These are phyloP conservation scores for Artemia franciscana DNA, from an alignment of 1,140 invertebrate genomes.

Conservation along the genomic window DNA sequence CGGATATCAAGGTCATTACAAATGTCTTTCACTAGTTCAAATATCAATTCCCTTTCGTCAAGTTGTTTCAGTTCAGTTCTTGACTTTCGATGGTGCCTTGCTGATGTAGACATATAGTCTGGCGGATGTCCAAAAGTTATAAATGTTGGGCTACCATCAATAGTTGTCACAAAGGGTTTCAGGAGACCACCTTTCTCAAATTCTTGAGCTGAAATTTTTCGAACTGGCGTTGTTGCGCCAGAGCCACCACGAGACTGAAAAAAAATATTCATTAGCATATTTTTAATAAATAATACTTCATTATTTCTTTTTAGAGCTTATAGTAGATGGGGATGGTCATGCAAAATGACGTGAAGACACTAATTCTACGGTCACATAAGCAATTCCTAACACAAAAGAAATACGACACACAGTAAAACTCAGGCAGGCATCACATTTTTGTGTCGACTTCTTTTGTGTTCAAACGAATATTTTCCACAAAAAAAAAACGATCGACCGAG, in stretches of 20 bases:
- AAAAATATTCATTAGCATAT: too few species aligned
- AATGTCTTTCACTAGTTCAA: slow-evolving; percentile 87
- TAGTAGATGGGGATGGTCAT: too few species aligned
- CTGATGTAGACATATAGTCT: slow-evolving; percentile 12
- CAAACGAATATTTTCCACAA: too few species aligned
- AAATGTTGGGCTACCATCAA: slow-evolving; percentile 74
- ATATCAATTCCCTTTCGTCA: slow-evolving; percentile 82
- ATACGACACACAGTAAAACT: too few species aligned
- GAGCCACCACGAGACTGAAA: slow-evolving; percentile 28
- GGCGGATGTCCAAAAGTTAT: slow-evolving; percentile 25
- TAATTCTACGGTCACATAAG: too few species aligned
- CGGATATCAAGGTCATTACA: slow-evolving; percentile 84
- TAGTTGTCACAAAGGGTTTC: slow-evolving; percentile 70
- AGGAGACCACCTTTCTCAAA: slow-evolving; percentile 73
- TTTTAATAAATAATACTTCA: too few species aligned
- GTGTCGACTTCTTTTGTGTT: too few species aligned
- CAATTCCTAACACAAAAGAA: too few species aligned
- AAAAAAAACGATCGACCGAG: too few species aligned
- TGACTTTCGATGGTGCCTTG: slow-evolving; percentile 38
- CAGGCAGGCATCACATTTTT: too few species aligned
- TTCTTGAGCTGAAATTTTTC: slow-evolving; percentile 86
- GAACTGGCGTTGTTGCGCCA: slow-evolving; percentile 66
- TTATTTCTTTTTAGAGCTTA: too few species aligned
- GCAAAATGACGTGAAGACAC: too few species aligned
- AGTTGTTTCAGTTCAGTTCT: slow-evolving; percentile 60